Evolutionary conservation across 2,888 invertebrate genomes (phyloP).

Genomic region (Pachymerium ferrugineum): DNA sequence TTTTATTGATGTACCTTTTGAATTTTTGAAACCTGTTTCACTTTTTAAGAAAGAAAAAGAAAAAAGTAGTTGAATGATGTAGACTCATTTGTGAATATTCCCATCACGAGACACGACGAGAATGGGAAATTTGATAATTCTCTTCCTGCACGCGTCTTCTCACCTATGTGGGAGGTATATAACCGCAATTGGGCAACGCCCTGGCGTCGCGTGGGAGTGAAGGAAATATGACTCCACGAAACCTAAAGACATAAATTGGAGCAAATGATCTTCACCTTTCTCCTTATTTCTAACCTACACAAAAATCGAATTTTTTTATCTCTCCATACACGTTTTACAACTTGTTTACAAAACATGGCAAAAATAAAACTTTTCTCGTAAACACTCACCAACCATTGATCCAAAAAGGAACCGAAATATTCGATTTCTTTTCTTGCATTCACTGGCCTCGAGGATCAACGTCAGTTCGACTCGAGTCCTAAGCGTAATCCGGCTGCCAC

Average conservation of each 20-base stretch:
- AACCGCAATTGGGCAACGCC: not conserved
- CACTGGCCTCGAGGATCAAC: constrained; percentile 14
- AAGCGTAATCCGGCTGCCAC: constrained; percentile 28
- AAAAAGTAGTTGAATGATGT: too few species aligned
- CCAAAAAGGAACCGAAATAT: not conserved
- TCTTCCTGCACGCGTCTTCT: not conserved
- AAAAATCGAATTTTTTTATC: not conserved
- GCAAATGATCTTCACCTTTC: not conserved
- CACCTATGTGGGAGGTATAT: not conserved
- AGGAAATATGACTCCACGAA: not conserved
- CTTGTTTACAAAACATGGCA: not conserved
- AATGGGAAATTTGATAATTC: not conserved
- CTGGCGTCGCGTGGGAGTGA: not conserved
- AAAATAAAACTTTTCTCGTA: constrained; percentile 13
- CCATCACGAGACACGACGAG: not conserved
- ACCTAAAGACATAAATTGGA: not conserved
- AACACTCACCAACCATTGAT: constrained; percentile 10
- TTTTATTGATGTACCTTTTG: too few species aligned
- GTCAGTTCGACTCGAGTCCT: constrained; percentile 24
- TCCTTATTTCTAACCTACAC: not conserved
- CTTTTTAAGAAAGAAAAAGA: too few species aligned
- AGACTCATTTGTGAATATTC: too few species aligned
- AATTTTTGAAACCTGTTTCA: too few species aligned
- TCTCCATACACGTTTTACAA: not conserved
- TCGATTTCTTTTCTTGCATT: constrained; percentile 28